These are phyloP conservation scores for Falcaria lacertinaria DNA, from an alignment of 2,888 invertebrate species.

Conservation along the genomic window DNA sequence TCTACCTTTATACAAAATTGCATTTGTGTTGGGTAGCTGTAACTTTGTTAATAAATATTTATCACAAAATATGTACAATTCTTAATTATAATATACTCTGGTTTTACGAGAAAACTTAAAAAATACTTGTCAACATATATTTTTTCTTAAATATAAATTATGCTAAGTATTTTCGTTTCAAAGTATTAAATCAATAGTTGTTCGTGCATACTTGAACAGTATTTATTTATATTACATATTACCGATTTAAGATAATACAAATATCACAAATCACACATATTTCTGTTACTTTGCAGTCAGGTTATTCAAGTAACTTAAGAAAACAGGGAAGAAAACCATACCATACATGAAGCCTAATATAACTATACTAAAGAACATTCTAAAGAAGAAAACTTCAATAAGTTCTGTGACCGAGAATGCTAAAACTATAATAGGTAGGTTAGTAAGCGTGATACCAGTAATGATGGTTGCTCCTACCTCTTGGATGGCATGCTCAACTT, in stretches of 20 bases:
- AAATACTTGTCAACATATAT: too few species aligned
- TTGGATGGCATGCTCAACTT: slow-evolving; percentile 86
- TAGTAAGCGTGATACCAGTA: slow-evolving; percentile 96
- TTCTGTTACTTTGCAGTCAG: not conserved
- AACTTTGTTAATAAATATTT: not conserved
- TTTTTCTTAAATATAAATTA: too few species aligned
- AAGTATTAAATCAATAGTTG: too few species aligned
- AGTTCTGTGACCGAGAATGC: slow-evolving; percentile 96
- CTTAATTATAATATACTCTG: slow-evolving; percentile 6
- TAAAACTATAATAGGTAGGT: slow-evolving; percentile 93
- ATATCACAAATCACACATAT: too few species aligned
- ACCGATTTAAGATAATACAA: too few species aligned
- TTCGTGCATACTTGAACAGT: too few species aligned
- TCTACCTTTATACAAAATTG: too few species aligned
- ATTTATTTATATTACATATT: too few species aligned
- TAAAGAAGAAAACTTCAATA: slow-evolving; percentile 96
- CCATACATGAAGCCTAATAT: slow-evolving; percentile 95
- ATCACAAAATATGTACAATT: slow-evolving; percentile 4
- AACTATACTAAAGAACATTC: slow-evolving; percentile 97
- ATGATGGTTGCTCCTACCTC: slow-evolving; percentile 94
- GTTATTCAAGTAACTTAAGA: slow-evolving; percentile 85
- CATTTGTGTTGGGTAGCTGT: too few species aligned
- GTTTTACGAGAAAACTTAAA: too few species aligned
- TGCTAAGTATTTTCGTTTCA: too few species aligned
- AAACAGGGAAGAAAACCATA: slow-evolving; percentile 93